A percentile compares a stretch with the other conserved stretches of the same genome.
Evolutionary conservation across 2,797 vertebrate species (phyloP).

Genomic region (Acestrorhynchus altus): DNA sequence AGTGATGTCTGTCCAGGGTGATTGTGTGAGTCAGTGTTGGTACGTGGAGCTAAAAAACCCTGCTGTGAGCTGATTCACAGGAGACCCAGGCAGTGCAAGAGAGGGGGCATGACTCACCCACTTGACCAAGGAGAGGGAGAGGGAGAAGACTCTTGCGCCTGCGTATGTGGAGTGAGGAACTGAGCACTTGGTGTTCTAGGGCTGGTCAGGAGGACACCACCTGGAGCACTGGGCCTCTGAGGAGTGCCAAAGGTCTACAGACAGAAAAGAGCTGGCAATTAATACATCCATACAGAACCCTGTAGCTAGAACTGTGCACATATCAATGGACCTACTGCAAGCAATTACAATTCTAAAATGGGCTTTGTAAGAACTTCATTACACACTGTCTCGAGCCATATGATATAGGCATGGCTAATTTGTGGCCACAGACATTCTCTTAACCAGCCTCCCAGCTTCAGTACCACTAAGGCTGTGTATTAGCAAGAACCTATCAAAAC

Average conservation of each 20-base stretch:
- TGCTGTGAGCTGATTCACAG: background rate
- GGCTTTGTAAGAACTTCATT: too few species aligned
- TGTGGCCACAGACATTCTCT: too few species aligned
- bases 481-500: too few species aligned
- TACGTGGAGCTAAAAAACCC: background rate
- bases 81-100: background rate
- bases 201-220: slow-evolving; percentile 80
- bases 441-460: too few species aligned
- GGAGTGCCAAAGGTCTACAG: slow-evolving; percentile 60
- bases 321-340: too few species aligned
- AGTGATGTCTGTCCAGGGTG: background rate
- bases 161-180: slow-evolving; percentile 82
- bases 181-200: slow-evolving; percentile 83
- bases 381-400: too few species aligned
- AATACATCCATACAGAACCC: background rate
- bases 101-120: slow-evolving; percentile 74
- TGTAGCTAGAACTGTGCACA: too few species aligned
- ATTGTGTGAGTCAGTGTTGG: background rate
- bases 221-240: slow-evolving; percentile 40
- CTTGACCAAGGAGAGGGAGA: slow-evolving; percentile 73
- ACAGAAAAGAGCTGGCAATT: background rate
- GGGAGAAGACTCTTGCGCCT: slow-evolving; percentile 82
- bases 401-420: too few species aligned
- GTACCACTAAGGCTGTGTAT: too few species aligned
- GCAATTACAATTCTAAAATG: too few species aligned